Evolutionary conservation across 2,113 vertebrate genomes (phyloP), one percentile per base, ranked within the genome.

Genomic region (Acrocephalus arundinaceus): DNA sequence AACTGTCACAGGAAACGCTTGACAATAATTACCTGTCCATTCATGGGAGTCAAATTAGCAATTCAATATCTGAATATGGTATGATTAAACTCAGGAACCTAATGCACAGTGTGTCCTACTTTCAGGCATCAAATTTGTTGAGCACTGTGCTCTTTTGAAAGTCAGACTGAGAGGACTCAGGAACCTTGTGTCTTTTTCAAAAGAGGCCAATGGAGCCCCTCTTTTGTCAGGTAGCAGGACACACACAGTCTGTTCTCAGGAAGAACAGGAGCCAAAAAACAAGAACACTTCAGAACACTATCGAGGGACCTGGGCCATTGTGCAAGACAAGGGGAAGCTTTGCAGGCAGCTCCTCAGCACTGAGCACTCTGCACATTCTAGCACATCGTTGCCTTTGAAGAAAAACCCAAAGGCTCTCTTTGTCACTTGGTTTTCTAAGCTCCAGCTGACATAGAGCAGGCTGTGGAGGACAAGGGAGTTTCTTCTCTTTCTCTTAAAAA

Each of bases 11-110:
- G 55, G 23, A 91, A 87, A 90, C 6, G 6, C 74, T 39, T 58
- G 81, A 92, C 78, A 91, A 68, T 70, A 80, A 73, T 52, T 58
- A 96, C 91, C 90, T 95, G 85, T 30, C 58, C 70, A 82, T 82
- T 91, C 74, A 76, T 14, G 63, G 72, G 62, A 87, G 49, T 80
- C 75, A 85, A 51, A 95, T 65, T 22, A 85, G 82, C 81, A 83
- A 78, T 91, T 91, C 81, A 74, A 0, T 35, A 74, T 24, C 78
- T 73, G 78, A 91, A 87, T 73, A 43, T 20, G 30, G 43, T 19
- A 25, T 31, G 74, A 89, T 43, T 87, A 75, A 85, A 87, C 63
- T 59, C 87, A 9, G 57, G 67, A 87, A 73, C 74, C 51, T 13
- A 66, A 80, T 74, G 88, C 90, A 93, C 33, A 73, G 41, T 10